phyloP scores from a whole-genome alignment of 2,888 invertebrate species.

The Dysmachus trigonus region DNA sequence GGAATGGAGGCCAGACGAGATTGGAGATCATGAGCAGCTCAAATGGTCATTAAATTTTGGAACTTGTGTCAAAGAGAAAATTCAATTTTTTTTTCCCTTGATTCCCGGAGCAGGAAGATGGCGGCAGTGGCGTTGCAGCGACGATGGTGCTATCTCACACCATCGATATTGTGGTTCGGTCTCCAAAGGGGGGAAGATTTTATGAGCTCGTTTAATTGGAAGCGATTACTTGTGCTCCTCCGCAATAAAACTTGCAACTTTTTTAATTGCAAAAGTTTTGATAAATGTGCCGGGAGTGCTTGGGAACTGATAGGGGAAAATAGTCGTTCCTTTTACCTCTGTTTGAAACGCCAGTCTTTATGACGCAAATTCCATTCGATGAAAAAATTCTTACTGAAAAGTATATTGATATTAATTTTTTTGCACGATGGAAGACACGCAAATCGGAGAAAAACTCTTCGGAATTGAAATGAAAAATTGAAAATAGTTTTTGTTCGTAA shows the following conservation, averaged over 20 bases:
- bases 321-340: background rate
- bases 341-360: background rate
- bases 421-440: too few relatives aligned
- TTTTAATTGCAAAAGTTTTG: background rate
- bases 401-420: too few relatives aligned
- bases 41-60: background rate
- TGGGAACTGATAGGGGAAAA: background rate
- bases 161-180: background rate
- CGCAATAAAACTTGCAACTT: background rate
- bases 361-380: background rate
- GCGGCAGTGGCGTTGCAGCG: background rate
- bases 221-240: background rate
- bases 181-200: background rate
- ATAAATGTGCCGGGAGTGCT: background rate
- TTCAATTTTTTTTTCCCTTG: background rate
- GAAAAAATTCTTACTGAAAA: background rate
- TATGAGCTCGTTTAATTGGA: background rate
- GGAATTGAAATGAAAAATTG: too few relatives aligned
- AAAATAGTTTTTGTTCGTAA: too few relatives aligned
- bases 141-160: background rate
- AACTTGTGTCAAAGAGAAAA: background rate
- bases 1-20: background rate
- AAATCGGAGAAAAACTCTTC: too few relatives aligned
- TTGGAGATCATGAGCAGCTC: background rate
- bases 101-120: background rate